Percentiles rank a stretch among this genome's conserved stretches.
Conservation (phyloP, 2,797 vertebrate genomes). For the Xenopus petersii region DNA sequence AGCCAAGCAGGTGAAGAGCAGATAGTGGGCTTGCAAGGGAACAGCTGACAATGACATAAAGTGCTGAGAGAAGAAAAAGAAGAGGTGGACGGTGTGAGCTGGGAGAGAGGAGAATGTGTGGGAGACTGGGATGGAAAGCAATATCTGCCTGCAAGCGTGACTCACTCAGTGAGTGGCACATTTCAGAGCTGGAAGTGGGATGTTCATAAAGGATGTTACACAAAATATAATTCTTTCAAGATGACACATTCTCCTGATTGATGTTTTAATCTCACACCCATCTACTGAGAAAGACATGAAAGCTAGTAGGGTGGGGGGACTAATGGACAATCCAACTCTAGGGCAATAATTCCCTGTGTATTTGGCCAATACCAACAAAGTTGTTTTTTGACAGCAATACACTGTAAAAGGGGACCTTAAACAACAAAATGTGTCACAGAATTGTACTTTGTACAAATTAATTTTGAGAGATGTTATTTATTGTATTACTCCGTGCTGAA, state of each 20-base stretch:
- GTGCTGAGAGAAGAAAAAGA: slow-evolving; percentile 24
- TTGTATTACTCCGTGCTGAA: too few relatives aligned
- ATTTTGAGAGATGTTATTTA: neutral
- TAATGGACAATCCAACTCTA: too few relatives aligned
- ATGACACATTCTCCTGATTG: slow-evolving; percentile 27
- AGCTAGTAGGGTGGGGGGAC: too few relatives aligned
- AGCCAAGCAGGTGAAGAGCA: neutral
- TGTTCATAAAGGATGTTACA: slow-evolving; percentile 18
- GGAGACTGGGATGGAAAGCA: slow-evolving; percentile 27
- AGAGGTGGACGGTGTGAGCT: slow-evolving; percentile 22
- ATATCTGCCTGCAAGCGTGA: slow-evolving; percentile 36
- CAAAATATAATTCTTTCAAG: slow-evolving; percentile 14
- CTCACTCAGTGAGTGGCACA: slow-evolving; percentile 25
- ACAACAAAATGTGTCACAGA: too few relatives aligned
- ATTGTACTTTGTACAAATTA: too few relatives aligned
- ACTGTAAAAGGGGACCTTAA: too few relatives aligned
- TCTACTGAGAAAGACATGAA: too few relatives aligned
- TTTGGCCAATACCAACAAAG: too few relatives aligned
- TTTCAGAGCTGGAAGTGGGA: slow-evolving; percentile 29
- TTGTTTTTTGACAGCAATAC: too few relatives aligned
- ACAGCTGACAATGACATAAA: slow-evolving; percentile 24
- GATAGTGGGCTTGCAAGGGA: slow-evolving; percentile 15
- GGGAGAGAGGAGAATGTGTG: slow-evolving; percentile 30
- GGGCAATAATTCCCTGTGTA: too few relatives aligned
- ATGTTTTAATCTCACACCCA: slow-evolving; percentile 5